phyloP scores from a whole-genome alignment of 2,797 vertebrate species.

The Sphenodon punctatus region DNA sequence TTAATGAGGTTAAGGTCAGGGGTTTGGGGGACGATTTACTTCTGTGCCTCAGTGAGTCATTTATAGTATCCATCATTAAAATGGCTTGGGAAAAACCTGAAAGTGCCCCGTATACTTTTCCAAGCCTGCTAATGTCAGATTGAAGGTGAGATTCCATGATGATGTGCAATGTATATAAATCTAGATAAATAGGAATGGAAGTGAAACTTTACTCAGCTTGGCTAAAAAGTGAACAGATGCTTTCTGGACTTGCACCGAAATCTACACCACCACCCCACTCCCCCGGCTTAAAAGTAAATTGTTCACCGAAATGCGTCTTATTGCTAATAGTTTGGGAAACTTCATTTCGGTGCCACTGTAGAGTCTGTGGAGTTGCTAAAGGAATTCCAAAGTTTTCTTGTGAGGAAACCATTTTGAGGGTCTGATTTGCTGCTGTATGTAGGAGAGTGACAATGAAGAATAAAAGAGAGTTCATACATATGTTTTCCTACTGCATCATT shows the following conservation, averaged over 20 bases:
- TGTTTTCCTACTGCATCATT: conserved; percentile 42
- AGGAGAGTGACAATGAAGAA: conserved; percentile 23
- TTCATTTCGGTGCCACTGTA: too few relatives aligned
- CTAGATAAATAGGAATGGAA: background rate
- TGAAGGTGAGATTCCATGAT: background rate
- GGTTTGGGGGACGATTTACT: background rate
- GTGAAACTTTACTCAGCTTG: background rate
- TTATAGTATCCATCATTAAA: background rate
- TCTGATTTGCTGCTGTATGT: conserved; percentile 5
- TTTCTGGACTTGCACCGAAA: background rate
- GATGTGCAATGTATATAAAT: background rate
- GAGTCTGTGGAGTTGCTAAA: background rate
- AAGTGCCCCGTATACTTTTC: background rate
- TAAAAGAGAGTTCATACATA: conserved; percentile 29
- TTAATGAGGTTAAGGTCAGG: background rate
- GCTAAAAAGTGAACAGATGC: background rate
- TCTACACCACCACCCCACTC: too few relatives aligned
- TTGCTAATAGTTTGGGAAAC: too few relatives aligned
- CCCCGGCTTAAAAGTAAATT: too few relatives aligned
- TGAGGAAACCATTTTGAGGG: background rate
- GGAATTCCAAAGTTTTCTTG: conserved; percentile 28
- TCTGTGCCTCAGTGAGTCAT: background rate
- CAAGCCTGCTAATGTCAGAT: background rate
- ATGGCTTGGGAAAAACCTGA: background rate
- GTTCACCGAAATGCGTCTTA: too few relatives aligned